These are phyloP conservation scores for Cariama cristata DNA, from an alignment of 2,113 vertebrate species.

Conservation along the genomic window DNA sequence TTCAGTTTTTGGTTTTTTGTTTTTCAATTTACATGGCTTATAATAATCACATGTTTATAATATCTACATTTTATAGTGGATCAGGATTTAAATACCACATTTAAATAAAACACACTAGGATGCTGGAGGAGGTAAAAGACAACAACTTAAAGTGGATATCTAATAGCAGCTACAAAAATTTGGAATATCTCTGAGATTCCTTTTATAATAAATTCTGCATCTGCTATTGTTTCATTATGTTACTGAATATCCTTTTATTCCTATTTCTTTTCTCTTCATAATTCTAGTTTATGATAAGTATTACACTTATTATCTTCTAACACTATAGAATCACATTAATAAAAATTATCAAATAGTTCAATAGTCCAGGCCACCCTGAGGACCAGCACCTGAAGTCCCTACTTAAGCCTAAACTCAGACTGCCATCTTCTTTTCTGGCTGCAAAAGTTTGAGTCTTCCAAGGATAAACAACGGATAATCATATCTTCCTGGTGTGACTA, in stretches of 20 bases:
- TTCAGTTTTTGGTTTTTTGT: not conserved
- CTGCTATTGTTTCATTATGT: not conserved
- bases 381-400: not conserved
- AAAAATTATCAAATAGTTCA: not conserved
- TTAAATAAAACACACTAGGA: not conserved
- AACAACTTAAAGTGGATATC: not conserved
- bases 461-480: not conserved
- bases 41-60: not conserved
- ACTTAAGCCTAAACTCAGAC: not conserved
- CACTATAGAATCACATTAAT: not conserved
- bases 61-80: not conserved
- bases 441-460: not conserved
- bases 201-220: not conserved
- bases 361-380: not conserved
- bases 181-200: not conserved
- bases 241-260: not conserved
- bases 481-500: fast-evolving
- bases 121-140: not conserved
- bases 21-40: not conserved
- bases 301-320: not conserved
- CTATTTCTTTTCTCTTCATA: not conserved
- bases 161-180: not conserved
- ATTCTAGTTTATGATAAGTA: not conserved
- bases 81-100: not conserved
- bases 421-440: not conserved